A percentile compares a stretch with the other conserved stretches of the same genome.
Conservation (phyloP, 2,888 invertebrate species). For the Metacarcinus magister region DNA sequence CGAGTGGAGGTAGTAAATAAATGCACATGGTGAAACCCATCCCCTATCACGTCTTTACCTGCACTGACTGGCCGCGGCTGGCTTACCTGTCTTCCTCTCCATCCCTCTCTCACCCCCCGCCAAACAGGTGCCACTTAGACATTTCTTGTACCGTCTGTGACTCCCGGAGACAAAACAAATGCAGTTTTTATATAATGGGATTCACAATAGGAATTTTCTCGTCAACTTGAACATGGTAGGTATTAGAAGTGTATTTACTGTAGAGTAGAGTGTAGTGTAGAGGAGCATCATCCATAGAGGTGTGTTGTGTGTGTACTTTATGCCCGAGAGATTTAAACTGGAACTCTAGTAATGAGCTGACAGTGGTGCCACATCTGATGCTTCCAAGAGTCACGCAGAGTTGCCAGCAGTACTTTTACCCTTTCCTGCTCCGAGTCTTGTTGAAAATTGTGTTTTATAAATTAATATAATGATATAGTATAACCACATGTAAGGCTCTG, state of each 20-base stretch:
- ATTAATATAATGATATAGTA: not conserved
- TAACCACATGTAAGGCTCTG: not conserved
- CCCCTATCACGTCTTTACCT: conserved; percentile 65
- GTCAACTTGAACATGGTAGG: not conserved
- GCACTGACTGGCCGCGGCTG: conserved; percentile 59
- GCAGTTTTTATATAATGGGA: not conserved
- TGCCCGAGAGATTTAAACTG: conserved; percentile 66
- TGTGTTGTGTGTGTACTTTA: not conserved
- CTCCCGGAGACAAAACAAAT: not conserved
- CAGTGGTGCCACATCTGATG: conserved; percentile 66
- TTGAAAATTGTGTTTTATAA: not conserved
- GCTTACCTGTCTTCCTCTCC: conserved; percentile 54
- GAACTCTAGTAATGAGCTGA: conserved; percentile 68
- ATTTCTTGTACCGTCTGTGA: not conserved
- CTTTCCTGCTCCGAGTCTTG: not conserved
- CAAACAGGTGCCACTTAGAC: conserved; percentile 4
- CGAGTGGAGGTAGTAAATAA: conserved; percentile 54
- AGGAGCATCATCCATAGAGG: not conserved
- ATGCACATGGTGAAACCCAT: conserved; percentile 66
- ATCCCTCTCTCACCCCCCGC: not conserved
- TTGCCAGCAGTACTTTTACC: conserved; percentile 5
- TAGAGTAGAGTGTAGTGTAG: not conserved
- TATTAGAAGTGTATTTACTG: not conserved
- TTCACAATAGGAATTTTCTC: not conserved
- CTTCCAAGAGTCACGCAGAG: not conserved